A percentile compares a stretch with the other conserved stretches of the same genome.
Conservation (phyloP, 2,797 vertebrate genomes). For the Poliocrania exsul region DNA sequence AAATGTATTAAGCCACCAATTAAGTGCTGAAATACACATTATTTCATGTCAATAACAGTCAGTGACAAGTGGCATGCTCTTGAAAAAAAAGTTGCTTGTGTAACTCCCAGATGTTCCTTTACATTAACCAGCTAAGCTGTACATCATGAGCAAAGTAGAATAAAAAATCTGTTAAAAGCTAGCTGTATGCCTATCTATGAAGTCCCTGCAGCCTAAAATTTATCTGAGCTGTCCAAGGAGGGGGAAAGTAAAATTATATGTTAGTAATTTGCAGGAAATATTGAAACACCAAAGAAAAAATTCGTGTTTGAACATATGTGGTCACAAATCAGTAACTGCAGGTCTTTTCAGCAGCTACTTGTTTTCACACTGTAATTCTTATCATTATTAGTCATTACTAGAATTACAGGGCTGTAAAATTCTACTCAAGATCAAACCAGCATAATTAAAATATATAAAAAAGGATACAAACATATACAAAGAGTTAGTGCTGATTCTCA, state of each 20-base stretch:
- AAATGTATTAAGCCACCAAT: not conserved
- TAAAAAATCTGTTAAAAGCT: not conserved
- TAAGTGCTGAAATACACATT: constrained; percentile 10
- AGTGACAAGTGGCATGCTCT: not conserved
- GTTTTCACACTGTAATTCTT: not conserved
- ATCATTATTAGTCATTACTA: not conserved
- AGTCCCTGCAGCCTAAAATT: not conserved
- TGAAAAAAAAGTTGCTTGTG: not conserved
- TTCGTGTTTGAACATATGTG: not conserved
- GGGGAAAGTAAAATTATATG: fast-evolving
- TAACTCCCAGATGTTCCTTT: not conserved
- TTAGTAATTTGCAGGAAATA: not conserved
- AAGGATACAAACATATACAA: not conserved
- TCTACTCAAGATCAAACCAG: not conserved
- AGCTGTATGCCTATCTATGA: not conserved
- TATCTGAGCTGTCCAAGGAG: not conserved
- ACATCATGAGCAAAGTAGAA: not conserved
- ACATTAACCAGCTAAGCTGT: not conserved
- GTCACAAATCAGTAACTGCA: not conserved
- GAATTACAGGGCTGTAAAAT: not conserved
- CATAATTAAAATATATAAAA: not conserved
- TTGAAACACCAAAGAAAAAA: not conserved
- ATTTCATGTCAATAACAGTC: not conserved
- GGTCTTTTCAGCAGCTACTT: not conserved
- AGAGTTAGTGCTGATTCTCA: not conserved